A percentile compares a stretch with the other conserved stretches of the same genome.
Conservation (phyloP, 1,140 invertebrate species). For the Nomia melanderi region DNA sequence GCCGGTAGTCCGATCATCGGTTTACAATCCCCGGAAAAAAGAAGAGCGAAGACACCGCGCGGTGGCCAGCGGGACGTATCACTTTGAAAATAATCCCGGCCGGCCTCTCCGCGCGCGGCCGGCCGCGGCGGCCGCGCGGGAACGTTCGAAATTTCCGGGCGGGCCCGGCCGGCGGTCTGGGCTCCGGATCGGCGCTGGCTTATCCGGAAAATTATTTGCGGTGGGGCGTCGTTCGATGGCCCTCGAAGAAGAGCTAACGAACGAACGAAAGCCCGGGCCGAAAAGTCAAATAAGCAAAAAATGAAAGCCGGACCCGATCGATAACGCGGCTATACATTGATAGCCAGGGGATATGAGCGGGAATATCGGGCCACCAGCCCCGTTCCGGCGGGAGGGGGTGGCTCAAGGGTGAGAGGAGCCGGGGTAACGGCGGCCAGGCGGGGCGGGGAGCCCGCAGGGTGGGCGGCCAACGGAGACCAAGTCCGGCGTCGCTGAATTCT, state of each 20-base stretch:
- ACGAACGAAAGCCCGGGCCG: constrained; percentile 60
- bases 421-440: constrained; percentile 36
- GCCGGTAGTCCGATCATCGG: no score
- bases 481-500: constrained; percentile 52
- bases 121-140: neutral
- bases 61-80: no score
- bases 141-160: constrained; percentile 13
- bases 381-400: neutral
- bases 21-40: no score
- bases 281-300: constrained; percentile 70
- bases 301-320: constrained; percentile 58
- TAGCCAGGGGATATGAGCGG: constrained; percentile 45
- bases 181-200: constrained; percentile 11
- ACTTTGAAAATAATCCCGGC: no score
- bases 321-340: constrained; percentile 54
- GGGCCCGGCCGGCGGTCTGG: neutral
- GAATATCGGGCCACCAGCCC: constrained; percentile 40
- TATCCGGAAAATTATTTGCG: constrained; percentile 62
- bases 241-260: constrained; percentile 65
- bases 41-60: no score
- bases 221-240: constrained; percentile 64
- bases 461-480: constrained; percentile 30
- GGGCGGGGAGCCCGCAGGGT: constrained; percentile 31
- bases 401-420: neutral
- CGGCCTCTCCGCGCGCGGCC: neutral